Conservation (phyloP, 2,888 invertebrate species). For the Lithophane leautieri region DNA sequence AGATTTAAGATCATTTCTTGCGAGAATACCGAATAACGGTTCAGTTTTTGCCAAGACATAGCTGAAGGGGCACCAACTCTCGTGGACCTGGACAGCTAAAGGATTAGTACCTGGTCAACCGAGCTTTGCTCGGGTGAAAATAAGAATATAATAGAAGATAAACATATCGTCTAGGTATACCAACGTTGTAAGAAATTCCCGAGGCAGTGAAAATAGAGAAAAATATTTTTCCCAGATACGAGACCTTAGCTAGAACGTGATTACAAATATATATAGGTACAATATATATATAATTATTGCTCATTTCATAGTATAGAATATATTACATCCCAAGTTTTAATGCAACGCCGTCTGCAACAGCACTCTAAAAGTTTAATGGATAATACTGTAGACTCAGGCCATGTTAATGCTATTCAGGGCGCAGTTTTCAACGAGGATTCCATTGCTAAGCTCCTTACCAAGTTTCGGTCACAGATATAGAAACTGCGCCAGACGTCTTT, state of each 20-base stretch:
- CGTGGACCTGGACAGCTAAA: background rate
- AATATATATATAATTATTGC: no score
- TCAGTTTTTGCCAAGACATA: constrained; percentile 7
- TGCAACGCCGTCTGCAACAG: constrained; percentile 14
- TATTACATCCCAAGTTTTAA: constrained; percentile 37
- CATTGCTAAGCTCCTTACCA: constrained; percentile 43
- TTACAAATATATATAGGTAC: no score
- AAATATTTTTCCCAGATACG: no score
- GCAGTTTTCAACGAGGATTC: constrained; percentile 35
- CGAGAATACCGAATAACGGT: background rate
- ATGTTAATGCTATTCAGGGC: constrained; percentile 2
- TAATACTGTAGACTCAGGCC: constrained; percentile 13
- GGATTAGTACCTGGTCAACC: background rate
- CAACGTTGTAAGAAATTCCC: no score
- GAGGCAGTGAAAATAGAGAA: no score
- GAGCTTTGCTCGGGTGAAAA: no score
- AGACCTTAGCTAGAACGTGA: no score
- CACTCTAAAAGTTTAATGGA: constrained; percentile 41
- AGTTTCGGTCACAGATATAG: constrained; percentile 48
- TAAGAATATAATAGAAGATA: no score
- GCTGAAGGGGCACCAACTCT: background rate
- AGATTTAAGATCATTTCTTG: background rate
- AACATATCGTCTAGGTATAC: no score
- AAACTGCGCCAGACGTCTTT: constrained; percentile 56
- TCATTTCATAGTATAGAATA: no score